Evolutionary conservation across 2,113 vertebrate species (phyloP).

Genomic region (Ailurus styani): DNA sequence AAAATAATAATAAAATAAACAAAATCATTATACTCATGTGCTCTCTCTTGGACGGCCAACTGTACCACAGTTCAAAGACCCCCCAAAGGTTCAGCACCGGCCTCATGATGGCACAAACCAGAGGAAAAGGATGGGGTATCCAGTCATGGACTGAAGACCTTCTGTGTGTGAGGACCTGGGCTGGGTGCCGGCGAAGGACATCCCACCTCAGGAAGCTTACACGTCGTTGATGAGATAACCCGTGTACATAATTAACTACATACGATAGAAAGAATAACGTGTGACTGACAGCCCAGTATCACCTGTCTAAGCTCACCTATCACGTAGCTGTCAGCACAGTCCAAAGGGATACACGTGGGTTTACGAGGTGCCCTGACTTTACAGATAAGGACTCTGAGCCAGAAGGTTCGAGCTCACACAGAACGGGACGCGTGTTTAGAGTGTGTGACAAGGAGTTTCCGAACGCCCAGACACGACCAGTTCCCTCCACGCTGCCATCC

Average conservation of each 20-base stretch:
- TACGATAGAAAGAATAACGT: background rate
- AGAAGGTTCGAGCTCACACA: background rate
- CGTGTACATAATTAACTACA: background rate
- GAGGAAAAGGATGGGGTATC: fast-evolving
- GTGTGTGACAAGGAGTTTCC: background rate
- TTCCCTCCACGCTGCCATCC: fast-evolving
- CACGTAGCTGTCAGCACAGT: fast-evolving
- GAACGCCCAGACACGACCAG: background rate
- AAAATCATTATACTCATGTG: background rate
- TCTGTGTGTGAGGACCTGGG: too few species aligned
- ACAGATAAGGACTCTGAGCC: background rate
- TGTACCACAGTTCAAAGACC: too few species aligned
- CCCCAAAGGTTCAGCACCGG: too few species aligned
- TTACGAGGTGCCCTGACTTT: too few species aligned
- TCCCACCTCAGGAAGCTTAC: background rate
- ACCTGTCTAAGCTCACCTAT: fast-evolving
- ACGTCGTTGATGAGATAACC: background rate
- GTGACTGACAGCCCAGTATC: fast-evolving
- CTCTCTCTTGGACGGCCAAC: background rate
- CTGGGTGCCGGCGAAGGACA: fast-evolving
- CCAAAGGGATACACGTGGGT: fast-evolving
- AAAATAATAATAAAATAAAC: background rate
- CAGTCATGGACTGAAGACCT: fast-evolving
- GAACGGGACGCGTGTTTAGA: fast-evolving
- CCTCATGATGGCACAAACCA: too few species aligned